Evolutionary conservation across 1,140 invertebrate species (phyloP), one percentile per base, ranked within the genome.

Genomic region (Phocides pigmalion): DNA sequence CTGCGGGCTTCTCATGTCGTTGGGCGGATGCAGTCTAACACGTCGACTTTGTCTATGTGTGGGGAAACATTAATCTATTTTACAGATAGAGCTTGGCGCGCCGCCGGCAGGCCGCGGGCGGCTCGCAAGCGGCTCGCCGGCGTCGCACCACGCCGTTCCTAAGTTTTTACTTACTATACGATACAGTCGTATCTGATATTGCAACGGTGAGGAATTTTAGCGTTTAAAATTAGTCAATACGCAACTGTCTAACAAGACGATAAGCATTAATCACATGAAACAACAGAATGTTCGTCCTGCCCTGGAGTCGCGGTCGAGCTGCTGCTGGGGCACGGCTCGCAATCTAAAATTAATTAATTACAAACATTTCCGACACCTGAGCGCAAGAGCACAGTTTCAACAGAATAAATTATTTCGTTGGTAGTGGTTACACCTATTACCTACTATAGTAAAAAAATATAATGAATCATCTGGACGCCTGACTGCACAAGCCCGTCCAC

Each of bases 41-140:
- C 64, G 64, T 70, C 59, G 47, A 70, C 75, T 80, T 79, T 78
- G 62, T 66, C 77, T 80, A 81, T 72, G 59, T 65, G 49, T 64
- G 65, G 56, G 69, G 72, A 67, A 70, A 72, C 66, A 59, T 68
- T 72, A 77, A 59, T 37, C 68, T 78, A 82, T 68, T 58, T 66
- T 71, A 70, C 25, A 73, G n/a, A 28, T 8, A 28, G 1, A 0
- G 28, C 28, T 32, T 11, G 2, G 28, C 0, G 28, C 8, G 28
- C 28, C 2, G 20, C 20, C 20, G 2, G 2, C 20, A 22, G 20
- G 20, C 20, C 20, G 2, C 20, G 2, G 20, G 20, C 2, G 20
- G 20, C 2, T 5, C 20, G 2, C 20, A n/a, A n/a, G n/a, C n/a
- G n/a, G 42, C 42, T 1, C 46, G 46, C 17, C 2, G n/a, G 46